Percentiles rank a stretch among this genome's conserved stretches.
These are phyloP conservation scores for Eulemur rufifrons DNA, from an alignment of 2,113 vertebrate species.

Conservation along the genomic window DNA sequence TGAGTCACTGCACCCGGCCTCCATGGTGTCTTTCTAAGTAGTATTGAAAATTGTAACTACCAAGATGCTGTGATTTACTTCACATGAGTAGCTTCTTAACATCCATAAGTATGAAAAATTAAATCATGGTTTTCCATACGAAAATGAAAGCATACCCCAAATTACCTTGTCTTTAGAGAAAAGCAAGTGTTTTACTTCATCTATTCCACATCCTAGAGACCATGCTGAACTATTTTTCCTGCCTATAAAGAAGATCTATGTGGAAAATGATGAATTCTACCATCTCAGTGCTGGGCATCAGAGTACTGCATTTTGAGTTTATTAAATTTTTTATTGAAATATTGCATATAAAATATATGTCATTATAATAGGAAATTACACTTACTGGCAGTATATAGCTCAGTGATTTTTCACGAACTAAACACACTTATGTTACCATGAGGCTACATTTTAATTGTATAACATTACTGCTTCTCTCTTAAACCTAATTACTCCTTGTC, in stretches of 20 bases:
- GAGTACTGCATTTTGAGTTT: not conserved
- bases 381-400: not conserved
- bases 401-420: not conserved
- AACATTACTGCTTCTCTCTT: not conserved
- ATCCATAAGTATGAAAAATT: not conserved
- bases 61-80: not conserved
- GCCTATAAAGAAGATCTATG: not conserved
- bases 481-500: not conserved
- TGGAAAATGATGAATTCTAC: not conserved
- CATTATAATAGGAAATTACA: not conserved
- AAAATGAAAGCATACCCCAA: not conserved
- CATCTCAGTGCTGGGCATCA: not conserved
- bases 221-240: not conserved
- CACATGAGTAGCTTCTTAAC: not conserved
- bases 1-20: too few species aligned
- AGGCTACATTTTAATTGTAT: not conserved
- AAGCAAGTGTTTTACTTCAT: not conserved
- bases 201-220: not conserved
- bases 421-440: not conserved
- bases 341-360: not conserved
- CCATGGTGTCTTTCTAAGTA: not conserved
- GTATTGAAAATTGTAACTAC: not conserved
- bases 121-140: not conserved
- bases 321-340: constrained; percentile 2
- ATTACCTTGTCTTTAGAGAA: not conserved